These are phyloP conservation scores for Numida meleagris DNA, from an alignment of 2,113 vertebrate species.

Conservation along the genomic window DNA sequence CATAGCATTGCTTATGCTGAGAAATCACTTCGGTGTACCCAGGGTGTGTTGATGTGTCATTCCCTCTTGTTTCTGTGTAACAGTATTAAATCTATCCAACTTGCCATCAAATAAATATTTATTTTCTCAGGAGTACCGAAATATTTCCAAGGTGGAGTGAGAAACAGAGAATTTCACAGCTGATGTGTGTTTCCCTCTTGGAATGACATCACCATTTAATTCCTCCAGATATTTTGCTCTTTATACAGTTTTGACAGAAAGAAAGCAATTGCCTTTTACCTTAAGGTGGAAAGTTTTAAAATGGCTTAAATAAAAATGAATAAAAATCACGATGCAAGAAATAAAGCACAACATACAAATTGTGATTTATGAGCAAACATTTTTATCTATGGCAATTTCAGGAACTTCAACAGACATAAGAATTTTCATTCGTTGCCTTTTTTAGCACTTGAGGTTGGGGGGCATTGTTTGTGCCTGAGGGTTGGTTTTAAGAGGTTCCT, in stretches of 20 bases:
- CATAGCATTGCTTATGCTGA: conserved; percentile 46
- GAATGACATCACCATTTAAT: conserved; percentile 79
- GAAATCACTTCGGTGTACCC: conserved; percentile 55
- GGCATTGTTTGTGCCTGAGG: background rate
- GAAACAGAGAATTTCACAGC: conserved; percentile 58
- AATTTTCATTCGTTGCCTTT: background rate
- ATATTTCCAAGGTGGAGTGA: conserved; percentile 77
- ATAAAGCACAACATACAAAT: background rate
- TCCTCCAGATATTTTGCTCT: conserved; percentile 73
- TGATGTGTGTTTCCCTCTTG: conserved; percentile 73
- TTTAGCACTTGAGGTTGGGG: background rate
- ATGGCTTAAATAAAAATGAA: background rate
- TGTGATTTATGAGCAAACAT: background rate
- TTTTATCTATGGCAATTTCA: background rate
- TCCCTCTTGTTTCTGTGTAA: conserved; percentile 38
- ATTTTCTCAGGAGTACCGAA: conserved; percentile 75
- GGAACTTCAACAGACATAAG: background rate
- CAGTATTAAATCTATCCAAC: conserved; percentile 55
- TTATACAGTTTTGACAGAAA: conserved; percentile 33
- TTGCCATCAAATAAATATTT: conserved; percentile 71
- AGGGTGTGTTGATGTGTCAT: conserved; percentile 63
- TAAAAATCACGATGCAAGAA: background rate
- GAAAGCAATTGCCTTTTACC: background rate
- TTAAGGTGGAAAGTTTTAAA: background rate
- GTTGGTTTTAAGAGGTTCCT: background rate